phyloP scores from a whole-genome alignment of 2,113 vertebrate genomes.

The Sylvietta virens region DNA sequence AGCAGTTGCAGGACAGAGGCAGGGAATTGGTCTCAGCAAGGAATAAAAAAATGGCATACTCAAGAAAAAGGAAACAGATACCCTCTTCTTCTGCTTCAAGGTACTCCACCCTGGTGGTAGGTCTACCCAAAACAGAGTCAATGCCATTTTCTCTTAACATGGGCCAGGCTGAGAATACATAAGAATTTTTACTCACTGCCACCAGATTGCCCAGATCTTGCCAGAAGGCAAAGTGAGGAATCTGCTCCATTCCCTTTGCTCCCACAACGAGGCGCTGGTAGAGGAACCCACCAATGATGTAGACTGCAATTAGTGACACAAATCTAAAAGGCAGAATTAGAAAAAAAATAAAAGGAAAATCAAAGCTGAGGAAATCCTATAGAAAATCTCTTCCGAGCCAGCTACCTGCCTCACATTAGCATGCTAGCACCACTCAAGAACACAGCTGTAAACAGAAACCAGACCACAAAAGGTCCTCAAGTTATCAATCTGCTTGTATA shows the following conservation, averaged over 20 bases:
- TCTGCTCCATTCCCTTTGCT: slow-evolving; percentile 95
- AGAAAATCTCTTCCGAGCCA: not conserved
- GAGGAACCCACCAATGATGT: slow-evolving; percentile 89
- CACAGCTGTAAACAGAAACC: not conserved
- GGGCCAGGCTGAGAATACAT: not conserved
- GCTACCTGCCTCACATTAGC: not conserved
- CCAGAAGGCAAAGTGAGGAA: slow-evolving; percentile 94
- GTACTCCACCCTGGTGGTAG: not conserved
- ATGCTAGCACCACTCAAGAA: not conserved
- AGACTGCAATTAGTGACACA: slow-evolving; percentile 79
- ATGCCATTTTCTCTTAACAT: not conserved
- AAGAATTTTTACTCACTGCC: slow-evolving; percentile 78
- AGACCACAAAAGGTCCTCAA: not conserved
- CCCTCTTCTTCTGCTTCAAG: not conserved
- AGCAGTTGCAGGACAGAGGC: not conserved
- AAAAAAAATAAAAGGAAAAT: not conserved
- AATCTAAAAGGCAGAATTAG: slow-evolving; percentile 66
- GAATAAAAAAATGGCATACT: not conserved
- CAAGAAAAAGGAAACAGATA: not conserved
- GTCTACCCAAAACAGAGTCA: not conserved
- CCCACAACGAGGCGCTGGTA: slow-evolving; percentile 92
- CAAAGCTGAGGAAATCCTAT: not conserved
- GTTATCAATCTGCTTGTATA: not conserved
- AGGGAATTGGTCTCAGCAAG: not conserved
- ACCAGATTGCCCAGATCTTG: slow-evolving; percentile 89